Conservation (phyloP, 2,797 vertebrate species). For the Helarctos malayanus region DNA sequence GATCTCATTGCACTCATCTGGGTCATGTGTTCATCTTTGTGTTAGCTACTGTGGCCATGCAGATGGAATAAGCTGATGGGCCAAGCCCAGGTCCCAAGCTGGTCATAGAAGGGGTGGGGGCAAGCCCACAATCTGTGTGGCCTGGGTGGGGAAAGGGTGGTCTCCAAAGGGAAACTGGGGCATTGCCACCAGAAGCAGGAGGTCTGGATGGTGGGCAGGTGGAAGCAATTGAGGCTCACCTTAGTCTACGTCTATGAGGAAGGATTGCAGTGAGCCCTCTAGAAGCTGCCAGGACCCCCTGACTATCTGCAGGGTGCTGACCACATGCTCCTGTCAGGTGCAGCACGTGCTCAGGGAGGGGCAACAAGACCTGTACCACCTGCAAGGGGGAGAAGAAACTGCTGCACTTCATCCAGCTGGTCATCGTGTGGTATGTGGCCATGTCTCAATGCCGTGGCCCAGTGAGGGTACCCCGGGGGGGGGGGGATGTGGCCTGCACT, state of each 20-base stretch:
- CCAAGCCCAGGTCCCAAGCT: background rate
- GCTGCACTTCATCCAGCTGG: slow-evolving; percentile 91
- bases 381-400: slow-evolving; percentile 90
- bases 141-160: background rate
- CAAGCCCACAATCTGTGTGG: background rate
- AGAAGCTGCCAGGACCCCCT: background rate
- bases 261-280: background rate
- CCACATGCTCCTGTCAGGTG: slow-evolving; percentile 85
- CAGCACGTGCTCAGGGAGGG: slow-evolving; percentile 88
- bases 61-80: background rate
- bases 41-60: background rate
- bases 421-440: slow-evolving; percentile 87
- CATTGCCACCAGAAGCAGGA: background rate
- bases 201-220: background rate
- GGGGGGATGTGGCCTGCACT: rapidly evolving
- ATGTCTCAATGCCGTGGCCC: rapidly evolving
- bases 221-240: no score
- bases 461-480: background rate
- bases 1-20: background rate
- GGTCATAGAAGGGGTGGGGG: background rate
- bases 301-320: rapidly evolving
- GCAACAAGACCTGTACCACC: slow-evolving; percentile 87
- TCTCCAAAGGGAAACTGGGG: background rate
- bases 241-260: background rate
- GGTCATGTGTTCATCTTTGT: background rate